These are phyloP conservation scores for Leucoraja erinaceus DNA, from an alignment of 2,113 vertebrate genomes.

Conservation along the genomic window DNA sequence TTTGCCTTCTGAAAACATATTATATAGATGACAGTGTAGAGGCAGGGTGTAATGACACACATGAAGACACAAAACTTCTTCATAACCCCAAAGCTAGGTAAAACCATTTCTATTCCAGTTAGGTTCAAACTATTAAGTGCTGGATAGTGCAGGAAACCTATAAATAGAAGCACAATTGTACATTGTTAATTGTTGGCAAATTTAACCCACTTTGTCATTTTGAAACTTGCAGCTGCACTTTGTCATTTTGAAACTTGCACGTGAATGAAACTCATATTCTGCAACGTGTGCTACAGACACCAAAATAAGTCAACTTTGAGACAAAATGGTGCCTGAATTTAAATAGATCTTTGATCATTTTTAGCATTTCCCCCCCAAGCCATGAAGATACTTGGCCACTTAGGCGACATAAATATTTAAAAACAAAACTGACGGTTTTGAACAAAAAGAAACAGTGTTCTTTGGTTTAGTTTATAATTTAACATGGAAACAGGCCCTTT, in stretches of 20 bases:
- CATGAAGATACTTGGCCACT: not conserved
- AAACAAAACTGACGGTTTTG: not conserved
- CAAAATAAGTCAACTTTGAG: not conserved
- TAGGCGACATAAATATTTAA: not conserved
- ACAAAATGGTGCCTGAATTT: not conserved
- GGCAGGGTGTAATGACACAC: not conserved
- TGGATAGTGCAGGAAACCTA: not conserved
- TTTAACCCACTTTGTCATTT: not conserved
- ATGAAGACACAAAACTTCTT: not conserved
- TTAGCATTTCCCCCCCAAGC: not conserved
- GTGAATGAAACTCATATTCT: not conserved
- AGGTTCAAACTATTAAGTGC: not conserved
- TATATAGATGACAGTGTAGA: not conserved
- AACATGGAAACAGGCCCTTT: too few relatives aligned
- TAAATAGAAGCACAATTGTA: not conserved
- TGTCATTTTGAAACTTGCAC: not conserved
- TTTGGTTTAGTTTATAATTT: not conserved
- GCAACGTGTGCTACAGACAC: not conserved
- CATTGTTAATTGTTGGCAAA: not conserved
- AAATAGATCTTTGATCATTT: not conserved
- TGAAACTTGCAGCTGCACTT: not conserved
- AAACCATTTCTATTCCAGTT: not conserved
- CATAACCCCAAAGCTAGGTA: not conserved
- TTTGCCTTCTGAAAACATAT: not conserved
- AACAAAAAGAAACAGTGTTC: not conserved